Evolutionary conservation across 2,797 vertebrate genomes (phyloP).

Genomic region (Eidolon dupreanum): DNA sequence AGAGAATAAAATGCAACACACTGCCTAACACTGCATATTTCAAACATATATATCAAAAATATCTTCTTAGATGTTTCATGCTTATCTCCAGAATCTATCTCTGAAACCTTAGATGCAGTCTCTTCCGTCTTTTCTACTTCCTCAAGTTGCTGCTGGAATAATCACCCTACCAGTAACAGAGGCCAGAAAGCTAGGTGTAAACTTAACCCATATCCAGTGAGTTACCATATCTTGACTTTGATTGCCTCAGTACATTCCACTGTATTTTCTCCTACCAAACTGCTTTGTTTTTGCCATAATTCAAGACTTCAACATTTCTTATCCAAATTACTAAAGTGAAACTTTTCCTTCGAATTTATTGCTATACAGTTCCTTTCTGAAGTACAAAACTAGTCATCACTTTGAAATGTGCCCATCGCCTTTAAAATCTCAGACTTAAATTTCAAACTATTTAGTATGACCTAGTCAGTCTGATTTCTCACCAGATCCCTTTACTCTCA

Average conservation of each 20-base stretch:
- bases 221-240: neutral
- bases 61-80: neutral
- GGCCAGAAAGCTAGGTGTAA: neutral
- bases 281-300: neutral
- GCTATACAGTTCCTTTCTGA: neutral
- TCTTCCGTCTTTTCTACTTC: neutral
- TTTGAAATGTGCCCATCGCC: neutral
- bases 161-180: neutral
- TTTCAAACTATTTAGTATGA: neutral
- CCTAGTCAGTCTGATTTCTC: neutral
- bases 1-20: neutral
- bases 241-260: neutral
- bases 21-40: neutral
- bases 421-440: neutral
- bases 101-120: neutral
- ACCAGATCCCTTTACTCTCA: accelerated
- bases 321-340: neutral
- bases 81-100: neutral
- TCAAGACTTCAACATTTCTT: neutral
- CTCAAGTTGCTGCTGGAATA: neutral
- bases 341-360: neutral
- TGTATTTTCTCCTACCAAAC: neutral
- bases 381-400: neutral
- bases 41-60: neutral
- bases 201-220: neutral